A percentile compares a stretch with the other conserved stretches of the same genome.
phyloP scores from a whole-genome alignment of 2,888 invertebrate species.

The Sinhomidia bicolor region DNA sequence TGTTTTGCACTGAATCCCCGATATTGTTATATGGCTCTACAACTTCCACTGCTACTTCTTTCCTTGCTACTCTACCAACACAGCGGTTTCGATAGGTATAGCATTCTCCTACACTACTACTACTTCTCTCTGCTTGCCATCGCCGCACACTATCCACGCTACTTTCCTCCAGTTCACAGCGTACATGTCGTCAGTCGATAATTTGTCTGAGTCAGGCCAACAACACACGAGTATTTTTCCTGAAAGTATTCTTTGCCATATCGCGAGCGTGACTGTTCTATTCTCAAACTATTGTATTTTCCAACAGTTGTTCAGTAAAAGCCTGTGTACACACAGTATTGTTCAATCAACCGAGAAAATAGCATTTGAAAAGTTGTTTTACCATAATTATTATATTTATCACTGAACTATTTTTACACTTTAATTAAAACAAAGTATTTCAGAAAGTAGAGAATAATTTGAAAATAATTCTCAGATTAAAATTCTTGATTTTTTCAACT shows the following conservation, averaged over 20 bases:
- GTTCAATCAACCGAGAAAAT: no score
- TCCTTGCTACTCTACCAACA: neutral
- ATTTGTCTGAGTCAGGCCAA: slow-evolving; percentile 70
- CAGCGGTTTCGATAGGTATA: neutral
- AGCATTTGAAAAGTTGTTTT: no score
- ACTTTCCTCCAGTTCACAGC: slow-evolving; percentile 62
- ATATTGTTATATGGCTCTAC: neutral
- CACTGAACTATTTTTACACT: no score
- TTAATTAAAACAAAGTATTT: no score
- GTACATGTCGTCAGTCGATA: slow-evolving; percentile 73
- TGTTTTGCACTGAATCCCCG: neutral
- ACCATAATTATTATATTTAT: no score
- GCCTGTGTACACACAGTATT: neutral
- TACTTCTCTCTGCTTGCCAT: neutral
- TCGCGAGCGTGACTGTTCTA: neutral
- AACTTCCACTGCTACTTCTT: neutral
- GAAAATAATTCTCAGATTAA: no score
- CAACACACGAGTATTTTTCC: slow-evolving; percentile 57
- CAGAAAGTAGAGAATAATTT: no score
- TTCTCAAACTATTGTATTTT: neutral
- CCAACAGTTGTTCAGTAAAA: slow-evolving; percentile 17
- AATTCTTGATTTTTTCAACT: no score
- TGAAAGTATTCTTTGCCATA: neutral
- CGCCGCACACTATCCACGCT: slow-evolving; percentile 39
- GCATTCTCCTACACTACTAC: neutral